Evolutionary conservation across 2,113 vertebrate genomes (phyloP).

Genomic region (Raphicerus campestris): DNA sequence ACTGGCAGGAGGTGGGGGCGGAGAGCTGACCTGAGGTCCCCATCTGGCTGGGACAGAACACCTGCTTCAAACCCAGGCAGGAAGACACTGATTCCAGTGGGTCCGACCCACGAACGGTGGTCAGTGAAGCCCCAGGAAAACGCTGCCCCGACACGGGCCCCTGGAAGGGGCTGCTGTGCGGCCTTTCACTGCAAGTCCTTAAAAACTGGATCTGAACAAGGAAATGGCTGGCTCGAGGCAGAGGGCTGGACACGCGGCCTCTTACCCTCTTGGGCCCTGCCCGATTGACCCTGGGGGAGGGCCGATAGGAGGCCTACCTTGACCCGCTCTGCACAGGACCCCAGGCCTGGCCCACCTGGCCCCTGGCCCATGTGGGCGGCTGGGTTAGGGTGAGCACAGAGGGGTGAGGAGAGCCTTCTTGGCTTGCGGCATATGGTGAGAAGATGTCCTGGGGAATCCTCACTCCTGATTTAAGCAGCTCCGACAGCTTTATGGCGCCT

Average conservation of each 20-base stretch:
- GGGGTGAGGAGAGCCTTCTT: not conserved
- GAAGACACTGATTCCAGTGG: not conserved
- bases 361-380: not conserved
- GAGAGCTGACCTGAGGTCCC: not conserved
- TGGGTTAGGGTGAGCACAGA: not conserved
- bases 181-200: not conserved
- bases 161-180: not conserved
- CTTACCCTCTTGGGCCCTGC: not conserved
- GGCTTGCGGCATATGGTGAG: slow-evolving; percentile 67
- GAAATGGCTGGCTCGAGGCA: not conserved
- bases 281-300: not conserved
- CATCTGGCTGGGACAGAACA: not conserved
- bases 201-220: not conserved
- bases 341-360: not conserved
- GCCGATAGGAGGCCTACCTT: not conserved
- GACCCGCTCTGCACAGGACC: not conserved
- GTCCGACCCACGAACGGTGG: not conserved
- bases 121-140: not conserved
- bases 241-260: not conserved
- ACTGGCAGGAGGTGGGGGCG: too few species aligned
- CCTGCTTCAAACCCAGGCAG: not conserved
- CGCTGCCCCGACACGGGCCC: accelerated
- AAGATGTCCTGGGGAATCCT: slow-evolving; percentile 77
- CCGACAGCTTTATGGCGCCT: slow-evolving; percentile 81
- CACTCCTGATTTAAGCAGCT: slow-evolving; percentile 79